Evolutionary conservation across 2,797 vertebrate species (phyloP).

Genomic region (Phoeniculus purpureus): DNA sequence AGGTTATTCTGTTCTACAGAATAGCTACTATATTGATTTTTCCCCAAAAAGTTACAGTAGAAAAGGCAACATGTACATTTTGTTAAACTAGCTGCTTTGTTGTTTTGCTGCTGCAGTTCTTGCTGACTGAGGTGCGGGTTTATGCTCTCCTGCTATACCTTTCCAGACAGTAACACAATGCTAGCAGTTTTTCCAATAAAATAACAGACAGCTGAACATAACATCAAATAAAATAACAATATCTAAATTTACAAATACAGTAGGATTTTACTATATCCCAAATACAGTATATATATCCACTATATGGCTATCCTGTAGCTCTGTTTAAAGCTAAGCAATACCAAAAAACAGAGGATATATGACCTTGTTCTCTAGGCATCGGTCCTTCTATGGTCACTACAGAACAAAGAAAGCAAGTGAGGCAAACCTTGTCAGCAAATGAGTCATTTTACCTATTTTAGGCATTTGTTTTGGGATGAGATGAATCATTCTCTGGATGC

Average conservation of each 20-base stretch:
- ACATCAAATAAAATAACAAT: background rate
- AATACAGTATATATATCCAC: background rate
- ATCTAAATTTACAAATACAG: background rate
- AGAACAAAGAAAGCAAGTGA: background rate
- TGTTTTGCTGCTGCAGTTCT: constrained; percentile 3
- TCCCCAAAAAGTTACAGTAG: background rate
- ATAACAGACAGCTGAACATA: background rate
- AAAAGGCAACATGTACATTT: background rate
- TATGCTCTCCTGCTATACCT: background rate
- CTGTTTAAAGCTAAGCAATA: background rate
- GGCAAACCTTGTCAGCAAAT: constrained; percentile 14
- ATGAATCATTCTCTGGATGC: constrained; percentile 29
- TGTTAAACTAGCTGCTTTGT: background rate
- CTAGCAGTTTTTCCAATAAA: background rate
- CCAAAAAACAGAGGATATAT: background rate
- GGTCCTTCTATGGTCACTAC: constrained; percentile 18
- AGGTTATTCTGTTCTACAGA: background rate
- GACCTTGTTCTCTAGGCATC: background rate
- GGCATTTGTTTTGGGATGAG: background rate
- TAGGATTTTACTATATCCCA: background rate
- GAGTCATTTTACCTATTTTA: constrained; percentile 37
- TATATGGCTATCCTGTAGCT: background rate
- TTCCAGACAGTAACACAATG: background rate
- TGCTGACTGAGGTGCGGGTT: background rate
- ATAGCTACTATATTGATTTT: background rate